Percentiles rank a stretch among this genome's conserved stretches.
Evolutionary conservation across 2,113 vertebrate species (phyloP).

Genomic region (Prunella fulvescens): DNA sequence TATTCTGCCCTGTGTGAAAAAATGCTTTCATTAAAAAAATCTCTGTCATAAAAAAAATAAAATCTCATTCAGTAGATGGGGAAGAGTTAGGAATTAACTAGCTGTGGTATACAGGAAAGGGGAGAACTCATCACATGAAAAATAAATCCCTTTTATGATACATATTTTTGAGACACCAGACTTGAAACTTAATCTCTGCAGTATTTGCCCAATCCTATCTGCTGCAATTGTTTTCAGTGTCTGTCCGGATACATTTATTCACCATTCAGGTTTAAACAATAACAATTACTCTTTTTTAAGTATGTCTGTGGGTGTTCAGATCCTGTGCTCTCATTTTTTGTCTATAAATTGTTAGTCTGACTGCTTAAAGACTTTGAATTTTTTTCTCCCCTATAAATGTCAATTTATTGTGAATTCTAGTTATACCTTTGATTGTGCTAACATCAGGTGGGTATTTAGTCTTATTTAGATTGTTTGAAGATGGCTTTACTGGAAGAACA

Average conservation of each 20-base stretch:
- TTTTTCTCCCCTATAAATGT: not conserved
- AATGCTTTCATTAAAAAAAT: not conserved
- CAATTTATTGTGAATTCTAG: not conserved
- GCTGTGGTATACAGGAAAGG: not conserved
- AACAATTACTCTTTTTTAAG: not conserved
- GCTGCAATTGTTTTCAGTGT: not conserved
- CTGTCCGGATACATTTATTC: not conserved
- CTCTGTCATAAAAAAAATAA: not conserved
- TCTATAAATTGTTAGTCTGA: not conserved
- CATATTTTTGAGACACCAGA: not conserved
- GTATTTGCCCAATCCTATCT: not conserved
- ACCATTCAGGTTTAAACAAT: not conserved
- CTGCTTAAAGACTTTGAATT: not conserved
- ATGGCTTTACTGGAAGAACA: not conserved
- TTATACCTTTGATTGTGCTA: not conserved
- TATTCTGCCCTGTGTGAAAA: not conserved
- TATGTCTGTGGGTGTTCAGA: not conserved
- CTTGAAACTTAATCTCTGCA: not conserved
- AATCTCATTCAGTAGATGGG: not conserved
- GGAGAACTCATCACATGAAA: not conserved
- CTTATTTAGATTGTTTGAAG: not conserved
- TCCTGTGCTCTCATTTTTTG: rapidly evolving
- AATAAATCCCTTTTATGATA: not conserved
- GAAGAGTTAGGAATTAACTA: not conserved
- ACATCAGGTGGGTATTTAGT: not conserved